Conservation (phyloP, 2,797 vertebrate genomes). For the Enteromius afrohamiltoni region DNA sequence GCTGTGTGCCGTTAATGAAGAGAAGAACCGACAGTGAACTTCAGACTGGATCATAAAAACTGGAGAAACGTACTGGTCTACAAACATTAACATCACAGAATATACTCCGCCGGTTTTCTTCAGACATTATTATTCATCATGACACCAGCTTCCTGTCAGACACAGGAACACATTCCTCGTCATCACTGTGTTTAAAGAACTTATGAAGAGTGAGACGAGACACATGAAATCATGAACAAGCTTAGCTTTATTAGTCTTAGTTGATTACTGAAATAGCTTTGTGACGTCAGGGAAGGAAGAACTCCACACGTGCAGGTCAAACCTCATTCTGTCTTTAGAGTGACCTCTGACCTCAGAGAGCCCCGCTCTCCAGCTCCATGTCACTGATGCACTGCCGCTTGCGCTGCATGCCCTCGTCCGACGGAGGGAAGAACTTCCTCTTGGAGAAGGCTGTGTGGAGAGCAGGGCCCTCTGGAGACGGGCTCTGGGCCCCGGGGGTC, state of each 20-base stretch:
- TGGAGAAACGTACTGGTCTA: background rate
- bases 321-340: background rate
- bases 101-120: background rate
- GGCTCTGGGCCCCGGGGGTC: constrained; percentile 4
- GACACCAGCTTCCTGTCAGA: background rate
- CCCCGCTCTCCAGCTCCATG: constrained; percentile 54
- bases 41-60: background rate
- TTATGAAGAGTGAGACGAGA: background rate
- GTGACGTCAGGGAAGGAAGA: background rate
- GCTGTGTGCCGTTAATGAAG: too few species aligned
- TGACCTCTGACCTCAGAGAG: constrained; percentile 45
- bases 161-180: background rate
- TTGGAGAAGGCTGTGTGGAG: constrained; percentile 68
- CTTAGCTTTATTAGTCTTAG: background rate
- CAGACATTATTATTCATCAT: background rate
- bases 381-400: constrained; percentile 75
- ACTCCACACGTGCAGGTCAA: background rate
- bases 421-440: constrained; percentile 78
- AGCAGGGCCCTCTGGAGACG: constrained; percentile 45
- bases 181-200: background rate
- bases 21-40: background rate
- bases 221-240: background rate
- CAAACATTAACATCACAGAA: background rate
- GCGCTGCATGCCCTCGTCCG: constrained; percentile 70
- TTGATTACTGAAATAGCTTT: background rate